Evolutionary conservation across 2,113 vertebrate species (phyloP).

Genomic region (Strigops habroptila): DNA sequence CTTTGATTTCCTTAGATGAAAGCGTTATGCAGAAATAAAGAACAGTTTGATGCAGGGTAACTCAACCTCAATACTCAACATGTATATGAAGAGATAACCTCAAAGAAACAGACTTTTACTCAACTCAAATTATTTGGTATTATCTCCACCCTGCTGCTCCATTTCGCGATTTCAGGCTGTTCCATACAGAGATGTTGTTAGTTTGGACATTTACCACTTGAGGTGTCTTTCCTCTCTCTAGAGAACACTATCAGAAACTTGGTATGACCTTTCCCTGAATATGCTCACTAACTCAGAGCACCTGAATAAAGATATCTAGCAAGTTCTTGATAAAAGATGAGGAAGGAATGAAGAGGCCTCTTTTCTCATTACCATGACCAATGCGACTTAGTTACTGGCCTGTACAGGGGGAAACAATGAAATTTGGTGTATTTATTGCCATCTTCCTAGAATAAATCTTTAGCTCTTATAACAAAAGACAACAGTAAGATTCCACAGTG

Average conservation of each 20-base stretch:
- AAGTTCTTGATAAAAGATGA: not conserved
- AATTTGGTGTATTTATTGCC: not conserved
- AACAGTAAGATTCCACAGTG: not conserved
- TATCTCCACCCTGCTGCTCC: accelerated
- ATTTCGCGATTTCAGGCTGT: not conserved
- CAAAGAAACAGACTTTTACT: not conserved
- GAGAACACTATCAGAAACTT: not conserved
- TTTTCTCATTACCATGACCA: not conserved
- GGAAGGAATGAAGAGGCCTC: not conserved
- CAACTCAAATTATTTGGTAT: not conserved
- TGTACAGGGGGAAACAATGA: not conserved
- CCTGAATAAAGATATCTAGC: not conserved
- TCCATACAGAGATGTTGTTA: not conserved
- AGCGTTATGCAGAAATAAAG: not conserved
- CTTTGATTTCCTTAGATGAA: not conserved
- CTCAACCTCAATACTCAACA: not conserved
- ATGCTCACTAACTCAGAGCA: not conserved
- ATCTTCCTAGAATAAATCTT: not conserved
- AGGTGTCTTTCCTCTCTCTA: not conserved
- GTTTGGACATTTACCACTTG: not conserved
- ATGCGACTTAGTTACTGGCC: not conserved
- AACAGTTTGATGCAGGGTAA: not conserved
- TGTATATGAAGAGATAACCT: not conserved
- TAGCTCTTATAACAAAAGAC: not conserved
- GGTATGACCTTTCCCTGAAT: not conserved